phyloP scores from a whole-genome alignment of 2,797 vertebrate species.

The Lagorchestes hirsutus region DNA sequence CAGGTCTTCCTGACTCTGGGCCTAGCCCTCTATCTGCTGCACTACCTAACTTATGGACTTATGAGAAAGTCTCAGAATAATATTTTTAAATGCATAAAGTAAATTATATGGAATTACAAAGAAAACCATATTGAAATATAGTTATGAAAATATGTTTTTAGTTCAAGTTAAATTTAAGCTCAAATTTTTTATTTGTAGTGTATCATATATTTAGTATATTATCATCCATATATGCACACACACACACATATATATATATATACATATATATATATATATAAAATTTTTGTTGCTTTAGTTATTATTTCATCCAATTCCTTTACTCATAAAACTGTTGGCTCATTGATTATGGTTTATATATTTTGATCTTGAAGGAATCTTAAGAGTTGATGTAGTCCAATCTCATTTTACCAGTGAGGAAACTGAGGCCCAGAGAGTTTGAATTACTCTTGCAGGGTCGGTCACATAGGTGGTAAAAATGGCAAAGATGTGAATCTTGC shows the following conservation, averaged over 20 bases:
- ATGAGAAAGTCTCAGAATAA: neutral
- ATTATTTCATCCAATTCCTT: neutral
- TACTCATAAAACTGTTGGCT: neutral
- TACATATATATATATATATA: neutral
- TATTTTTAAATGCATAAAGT: neutral
- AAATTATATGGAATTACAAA: neutral
- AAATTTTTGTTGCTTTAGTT: neutral
- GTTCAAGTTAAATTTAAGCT: neutral
- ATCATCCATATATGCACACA: too few species aligned
- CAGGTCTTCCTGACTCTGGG: neutral
- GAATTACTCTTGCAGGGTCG: slow-evolving; percentile 57
- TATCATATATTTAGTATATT: neutral
- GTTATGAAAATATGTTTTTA: neutral
- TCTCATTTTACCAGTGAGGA: slow-evolving; percentile 29
- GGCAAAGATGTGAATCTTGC: slow-evolving; percentile 28
- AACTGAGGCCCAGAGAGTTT: slow-evolving; percentile 49
- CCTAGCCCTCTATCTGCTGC: neutral
- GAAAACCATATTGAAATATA: neutral
- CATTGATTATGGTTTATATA: neutral
- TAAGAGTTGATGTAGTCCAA: neutral
- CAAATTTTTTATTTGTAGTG: neutral
- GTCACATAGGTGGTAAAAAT: slow-evolving; percentile 59
- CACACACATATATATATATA: too few species aligned
- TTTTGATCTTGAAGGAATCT: neutral
- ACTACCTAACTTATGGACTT: neutral